Evolutionary conservation across 2,888 invertebrate species (phyloP), one percentile per base, ranked within the genome.

Genomic region (Rosalia funebris): DNA sequence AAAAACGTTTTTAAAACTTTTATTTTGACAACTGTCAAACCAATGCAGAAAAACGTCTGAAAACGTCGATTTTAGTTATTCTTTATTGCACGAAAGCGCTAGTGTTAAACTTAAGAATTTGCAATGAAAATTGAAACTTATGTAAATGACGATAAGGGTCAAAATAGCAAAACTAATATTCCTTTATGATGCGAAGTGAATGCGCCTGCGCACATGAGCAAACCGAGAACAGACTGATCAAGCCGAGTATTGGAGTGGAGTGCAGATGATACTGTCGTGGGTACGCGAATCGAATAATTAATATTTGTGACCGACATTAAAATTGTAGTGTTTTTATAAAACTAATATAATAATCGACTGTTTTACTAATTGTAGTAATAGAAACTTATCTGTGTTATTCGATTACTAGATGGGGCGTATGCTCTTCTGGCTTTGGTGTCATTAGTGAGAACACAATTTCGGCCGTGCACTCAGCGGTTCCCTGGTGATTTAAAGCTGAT

Each of bases 21-120:
- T 68, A 58, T 71, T 73, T 72, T 70, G 71, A 72, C 72, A 71
- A 66, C 60, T 68, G 65, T 65, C 67, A 63, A 57, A 71, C 66
- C 67, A 63, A 70, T 68, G 65, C 61, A 71, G 69, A 78, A 80
- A 80, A 79, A 78, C 73, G 69, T 65, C 70, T 57, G 62, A 69
- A 71, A 71, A 69, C 60, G 78, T 79, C 76, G 75, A 74, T 75
- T 77, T 78, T 79, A 78, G 78, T 79, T 79, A 66, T 68, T 70
- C 75, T 79, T 80, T 80, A 77, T 77, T 75, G 71, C 77, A 67
- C 70, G 53, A 61, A 71, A 73, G 78, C 80, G 79, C 79, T 77
- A 71, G 72, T 76, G 76, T 74, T 72, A n/a, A 11, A 34, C 11
- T 2, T 68, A 69, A 62, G 59, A 53, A 63, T 60, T 57, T 57